A percentile compares a stretch with the other conserved stretches of the same genome.
Evolutionary conservation across 2,113 vertebrate species (phyloP).

Genomic region (Pygoscelis antarcticus): DNA sequence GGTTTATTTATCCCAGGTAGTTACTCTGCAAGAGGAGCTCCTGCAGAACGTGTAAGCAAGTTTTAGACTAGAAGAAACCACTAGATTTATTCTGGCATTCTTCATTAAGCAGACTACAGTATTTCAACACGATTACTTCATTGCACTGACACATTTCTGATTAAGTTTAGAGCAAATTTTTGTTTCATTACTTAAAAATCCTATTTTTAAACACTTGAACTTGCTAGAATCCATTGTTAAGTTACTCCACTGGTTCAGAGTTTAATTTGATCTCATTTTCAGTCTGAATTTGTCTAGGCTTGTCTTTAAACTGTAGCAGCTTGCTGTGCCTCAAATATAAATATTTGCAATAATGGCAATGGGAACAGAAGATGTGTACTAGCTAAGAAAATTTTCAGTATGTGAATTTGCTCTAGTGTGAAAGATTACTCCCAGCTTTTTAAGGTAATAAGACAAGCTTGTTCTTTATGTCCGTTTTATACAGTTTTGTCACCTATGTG

Average conservation of each 20-base stretch:
- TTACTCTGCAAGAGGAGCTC: neutral
- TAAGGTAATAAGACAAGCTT: neutral
- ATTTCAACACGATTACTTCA: neutral
- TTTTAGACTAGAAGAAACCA: neutral
- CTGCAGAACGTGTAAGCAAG: neutral
- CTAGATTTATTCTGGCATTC: neutral
- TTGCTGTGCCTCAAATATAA: constrained; percentile 7
- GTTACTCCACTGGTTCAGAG: neutral
- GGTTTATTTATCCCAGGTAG: neutral
- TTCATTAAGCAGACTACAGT: neutral
- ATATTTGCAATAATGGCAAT: constrained; percentile 12
- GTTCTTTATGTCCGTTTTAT: neutral
- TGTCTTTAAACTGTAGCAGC: neutral
- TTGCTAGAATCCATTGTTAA: neutral
- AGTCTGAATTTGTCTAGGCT: neutral
- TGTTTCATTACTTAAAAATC: neutral
- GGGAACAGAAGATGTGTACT: neutral
- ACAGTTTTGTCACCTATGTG: neutral
- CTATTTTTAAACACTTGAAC: neutral
- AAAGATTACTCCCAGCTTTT: neutral
- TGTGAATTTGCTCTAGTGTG: neutral
- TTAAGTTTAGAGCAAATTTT: neutral
- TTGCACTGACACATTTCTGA: neutral
- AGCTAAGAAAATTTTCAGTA: neutral
- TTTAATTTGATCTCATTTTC: constrained; percentile 30